Evolutionary conservation across 2,888 invertebrate genomes (phyloP), one percentile per base, ranked within the genome.

Genomic region (Cordylochernes scorpioides): DNA sequence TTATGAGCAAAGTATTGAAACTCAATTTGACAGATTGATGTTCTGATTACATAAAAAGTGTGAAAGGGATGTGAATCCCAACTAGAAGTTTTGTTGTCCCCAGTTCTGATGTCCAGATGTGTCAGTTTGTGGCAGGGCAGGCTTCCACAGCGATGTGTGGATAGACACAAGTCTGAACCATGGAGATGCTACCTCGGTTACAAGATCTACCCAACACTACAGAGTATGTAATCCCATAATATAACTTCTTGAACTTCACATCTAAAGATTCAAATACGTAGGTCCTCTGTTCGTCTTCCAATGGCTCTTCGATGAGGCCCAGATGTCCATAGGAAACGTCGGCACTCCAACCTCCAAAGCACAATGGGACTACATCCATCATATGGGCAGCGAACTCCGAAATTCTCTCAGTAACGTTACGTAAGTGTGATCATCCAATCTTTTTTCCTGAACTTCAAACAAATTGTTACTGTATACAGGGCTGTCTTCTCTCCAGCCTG

Each of bases 141-240:
- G n/a, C n/a, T n/a, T n/a, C 82, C 84, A 0, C 62, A 63, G 25
- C 62, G 67, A 8, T 86, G 86, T 50, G 62, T 62, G 14, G 40
- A 39, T 4, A 60, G 65, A 26, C 61, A 65, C 33, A 65, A 75
- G 45, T n/a, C 59, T 1, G 75, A 80, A 45, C 72, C 73, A 0
- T 86, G 84, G 84, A 61, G 73, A 38, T 86, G 86, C 49, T 86
- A 77, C 50, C 84, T 84, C 47, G 86, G 84, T 4, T 80, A 84
- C 50, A 61, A 72, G 14, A 55, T 84, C 3, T 84, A 84, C 51
- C 72, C 77, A 9, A 71, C 75, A 6, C 56, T 86, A 14, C 68
- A 71, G 51, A 64, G 72, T 73, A 57, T 59, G 60, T 42, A 17
- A 10, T 9, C 13, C 10, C 14, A 19, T n/a, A n/a, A 19, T 19